Conservation (phyloP, 1,140 invertebrate genomes). For the Brachionus rubens region DNA sequence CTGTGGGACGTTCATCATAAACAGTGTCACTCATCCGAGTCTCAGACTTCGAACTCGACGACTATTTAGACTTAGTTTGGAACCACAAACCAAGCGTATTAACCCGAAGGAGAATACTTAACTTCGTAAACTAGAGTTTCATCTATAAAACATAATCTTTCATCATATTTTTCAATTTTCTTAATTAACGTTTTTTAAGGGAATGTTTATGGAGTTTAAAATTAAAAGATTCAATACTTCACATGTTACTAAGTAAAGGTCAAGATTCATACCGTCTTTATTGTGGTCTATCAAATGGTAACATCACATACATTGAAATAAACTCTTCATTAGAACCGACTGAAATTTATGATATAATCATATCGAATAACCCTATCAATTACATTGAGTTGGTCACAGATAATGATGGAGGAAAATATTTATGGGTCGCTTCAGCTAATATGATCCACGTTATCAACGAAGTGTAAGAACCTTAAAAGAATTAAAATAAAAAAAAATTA, state of each 20-base stretch:
- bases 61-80: no score
- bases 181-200: background rate
- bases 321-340: background rate
- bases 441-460: constrained; percentile 23
- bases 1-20: no score
- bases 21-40: no score
- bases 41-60: no score
- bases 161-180: background rate
- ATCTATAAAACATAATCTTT: no score
- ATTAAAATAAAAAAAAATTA: background rate
- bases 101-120: no score
- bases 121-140: no score
- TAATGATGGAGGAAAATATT: background rate
- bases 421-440: constrained; percentile 38
- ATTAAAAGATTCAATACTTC: background rate
- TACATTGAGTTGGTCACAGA: constrained; percentile 53
- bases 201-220: constrained; percentile 13
- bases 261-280: constrained; percentile 53
- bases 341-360: constrained; percentile 62
- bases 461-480: background rate
- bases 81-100: no score
- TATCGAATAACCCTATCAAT: constrained; percentile 62
- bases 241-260: background rate
- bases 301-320: constrained; percentile 60
- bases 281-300: constrained; percentile 63